A percentile compares a stretch with the other conserved stretches of the same genome.
Conservation (phyloP, 2,888 invertebrate genomes). For the Steromphala cineraria region DNA sequence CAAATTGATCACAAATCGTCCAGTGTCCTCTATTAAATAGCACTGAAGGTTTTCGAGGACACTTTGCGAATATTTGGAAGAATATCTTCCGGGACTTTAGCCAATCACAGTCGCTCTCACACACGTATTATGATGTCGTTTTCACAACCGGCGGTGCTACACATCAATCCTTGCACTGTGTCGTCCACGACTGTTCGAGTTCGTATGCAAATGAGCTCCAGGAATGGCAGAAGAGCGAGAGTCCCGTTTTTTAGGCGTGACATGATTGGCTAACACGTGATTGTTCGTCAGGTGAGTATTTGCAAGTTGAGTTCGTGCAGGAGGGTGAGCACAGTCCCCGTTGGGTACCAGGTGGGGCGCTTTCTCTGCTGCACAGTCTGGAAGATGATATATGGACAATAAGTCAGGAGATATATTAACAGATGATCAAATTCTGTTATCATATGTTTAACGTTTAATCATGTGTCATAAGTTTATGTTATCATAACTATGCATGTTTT, state of each 20-base stretch:
- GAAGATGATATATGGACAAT: background rate
- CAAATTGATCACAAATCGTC: background rate
- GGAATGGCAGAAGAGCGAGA: background rate
- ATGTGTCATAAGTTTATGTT: no score
- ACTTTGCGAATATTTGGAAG: background rate
- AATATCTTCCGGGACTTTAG: background rate
- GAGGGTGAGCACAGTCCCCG: background rate
- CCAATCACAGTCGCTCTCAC: slow-evolving; percentile 11
- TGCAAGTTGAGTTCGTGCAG: background rate
- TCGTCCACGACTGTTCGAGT: background rate
- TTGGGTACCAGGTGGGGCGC: background rate
- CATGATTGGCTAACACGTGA: slow-evolving; percentile 12
- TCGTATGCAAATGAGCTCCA: slow-evolving; percentile 13
- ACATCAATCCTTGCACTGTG: background rate
- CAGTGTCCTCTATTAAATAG: slow-evolving; percentile 14
- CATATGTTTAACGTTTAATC: no score
- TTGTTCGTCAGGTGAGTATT: background rate
- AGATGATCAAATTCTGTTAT: no score
- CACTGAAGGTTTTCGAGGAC: slow-evolving; percentile 13
- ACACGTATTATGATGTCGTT: background rate
- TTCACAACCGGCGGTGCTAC: background rate
- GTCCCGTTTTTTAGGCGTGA: background rate
- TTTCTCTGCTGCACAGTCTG: background rate
- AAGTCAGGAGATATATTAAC: background rate
- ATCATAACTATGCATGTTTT: no score